phyloP scores from a whole-genome alignment of 2,113 vertebrate genomes.

The Mirza zaza region DNA sequence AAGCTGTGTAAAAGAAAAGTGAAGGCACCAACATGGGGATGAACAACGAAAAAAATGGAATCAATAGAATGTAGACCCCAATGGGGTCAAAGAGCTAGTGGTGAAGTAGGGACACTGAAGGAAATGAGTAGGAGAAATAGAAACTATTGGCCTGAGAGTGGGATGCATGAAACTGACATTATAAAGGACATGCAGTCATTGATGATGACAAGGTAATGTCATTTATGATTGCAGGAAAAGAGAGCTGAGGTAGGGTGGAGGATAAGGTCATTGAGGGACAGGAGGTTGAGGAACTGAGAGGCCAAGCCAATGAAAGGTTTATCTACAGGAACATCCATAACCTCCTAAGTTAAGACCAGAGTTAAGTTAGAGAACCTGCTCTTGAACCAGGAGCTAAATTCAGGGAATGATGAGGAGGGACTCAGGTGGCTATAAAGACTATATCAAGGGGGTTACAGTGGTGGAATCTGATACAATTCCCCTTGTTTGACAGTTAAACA shows the following conservation, averaged over 20 bases:
- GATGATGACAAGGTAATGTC: neutral
- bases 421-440: neutral
- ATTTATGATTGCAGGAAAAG: neutral
- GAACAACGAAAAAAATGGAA: neutral
- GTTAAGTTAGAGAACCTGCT: neutral
- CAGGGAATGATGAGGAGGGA: neutral
- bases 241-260: neutral
- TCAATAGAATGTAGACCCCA: neutral
- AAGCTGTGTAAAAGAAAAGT: neutral
- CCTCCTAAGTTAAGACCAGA: neutral
- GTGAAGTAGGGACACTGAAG: neutral
- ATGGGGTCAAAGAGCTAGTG: no score
- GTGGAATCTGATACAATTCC: neutral
- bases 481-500: neutral
- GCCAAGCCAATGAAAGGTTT: neutral
- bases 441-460: neutral
- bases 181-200: neutral
- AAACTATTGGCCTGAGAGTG: neutral
- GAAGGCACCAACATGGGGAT: neutral
- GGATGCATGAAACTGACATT: neutral
- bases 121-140: neutral
- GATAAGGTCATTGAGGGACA: neutral
- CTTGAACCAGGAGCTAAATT: neutral
- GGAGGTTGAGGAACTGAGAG: neutral
- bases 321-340: neutral